Conservation (phyloP, 1,140 invertebrate species). For the Drosophila pectinifera region DNA sequence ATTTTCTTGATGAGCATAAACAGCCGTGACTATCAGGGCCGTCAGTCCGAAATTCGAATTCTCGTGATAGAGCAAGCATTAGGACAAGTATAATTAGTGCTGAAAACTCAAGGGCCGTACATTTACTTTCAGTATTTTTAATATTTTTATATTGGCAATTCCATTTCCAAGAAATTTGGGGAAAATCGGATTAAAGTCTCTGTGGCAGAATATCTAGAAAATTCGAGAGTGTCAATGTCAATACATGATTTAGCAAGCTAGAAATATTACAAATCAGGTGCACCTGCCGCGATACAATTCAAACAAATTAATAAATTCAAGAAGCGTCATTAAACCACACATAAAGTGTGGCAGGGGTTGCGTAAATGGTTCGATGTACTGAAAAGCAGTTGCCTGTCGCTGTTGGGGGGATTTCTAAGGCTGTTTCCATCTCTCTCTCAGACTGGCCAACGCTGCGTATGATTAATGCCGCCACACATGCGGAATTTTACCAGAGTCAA, state of each 20-base stretch:
- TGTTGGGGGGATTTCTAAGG: conserved; percentile 8
- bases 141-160: no score
- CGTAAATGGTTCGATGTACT: conserved; percentile 1
- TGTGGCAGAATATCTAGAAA: conserved; percentile 1
- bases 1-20: neutral
- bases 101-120: no score
- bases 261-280: neutral
- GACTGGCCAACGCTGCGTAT: conserved; percentile 54
- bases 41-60: neutral
- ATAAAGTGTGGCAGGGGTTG: no score
- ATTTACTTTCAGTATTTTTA: no score
- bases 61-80: neutral
- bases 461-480: conserved; percentile 58
- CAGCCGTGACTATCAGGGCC: neutral
- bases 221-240: neutral
- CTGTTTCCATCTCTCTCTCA: conserved; percentile 3
- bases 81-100: no score
- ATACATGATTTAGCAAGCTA: no score
- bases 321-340: neutral
- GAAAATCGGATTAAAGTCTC: no score
- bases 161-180: no score
- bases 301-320: neutral
- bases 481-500: conserved; percentile 51
- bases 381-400: neutral
- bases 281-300: neutral